These are phyloP conservation scores for Crocodylus rhombifer DNA, from an alignment of 2,797 vertebrate species.

Conservation along the genomic window DNA sequence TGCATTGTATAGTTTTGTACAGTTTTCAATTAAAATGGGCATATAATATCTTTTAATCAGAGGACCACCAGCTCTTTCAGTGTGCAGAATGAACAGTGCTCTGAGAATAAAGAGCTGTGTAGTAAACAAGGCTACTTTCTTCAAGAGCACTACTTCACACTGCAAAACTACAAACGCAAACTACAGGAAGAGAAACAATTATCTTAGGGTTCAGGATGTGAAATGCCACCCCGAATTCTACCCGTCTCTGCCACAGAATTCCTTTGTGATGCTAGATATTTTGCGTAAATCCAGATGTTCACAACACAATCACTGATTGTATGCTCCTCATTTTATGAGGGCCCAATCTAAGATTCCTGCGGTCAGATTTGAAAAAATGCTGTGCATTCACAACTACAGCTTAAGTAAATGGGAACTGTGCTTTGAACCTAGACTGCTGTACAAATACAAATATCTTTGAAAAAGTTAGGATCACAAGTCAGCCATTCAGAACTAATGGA, in stretches of 20 bases:
- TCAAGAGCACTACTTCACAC: not conserved
- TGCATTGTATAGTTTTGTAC: not conserved
- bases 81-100: not conserved
- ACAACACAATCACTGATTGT: too few species aligned
- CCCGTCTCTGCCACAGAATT: not conserved
- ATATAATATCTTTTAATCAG: not conserved
- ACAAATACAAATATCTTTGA: too few species aligned
- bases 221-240: not conserved
- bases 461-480: too few species aligned
- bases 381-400: too few species aligned
- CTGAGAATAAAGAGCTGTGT: not conserved
- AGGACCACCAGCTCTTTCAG: not conserved
- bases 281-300: too few species aligned
- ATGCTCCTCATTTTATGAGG: too few species aligned
- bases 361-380: too few species aligned
- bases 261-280: not conserved
- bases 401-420: too few species aligned
- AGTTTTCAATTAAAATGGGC: not conserved
- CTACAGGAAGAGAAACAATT: not conserved
- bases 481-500: too few species aligned
- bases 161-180: not conserved
- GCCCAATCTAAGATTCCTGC: too few species aligned
- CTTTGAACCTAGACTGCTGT: too few species aligned
- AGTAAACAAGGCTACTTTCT: not conserved
- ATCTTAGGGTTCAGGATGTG: not conserved